phyloP scores from a whole-genome alignment of 2,113 vertebrate species.

The Oreochromis aureus region DNA sequence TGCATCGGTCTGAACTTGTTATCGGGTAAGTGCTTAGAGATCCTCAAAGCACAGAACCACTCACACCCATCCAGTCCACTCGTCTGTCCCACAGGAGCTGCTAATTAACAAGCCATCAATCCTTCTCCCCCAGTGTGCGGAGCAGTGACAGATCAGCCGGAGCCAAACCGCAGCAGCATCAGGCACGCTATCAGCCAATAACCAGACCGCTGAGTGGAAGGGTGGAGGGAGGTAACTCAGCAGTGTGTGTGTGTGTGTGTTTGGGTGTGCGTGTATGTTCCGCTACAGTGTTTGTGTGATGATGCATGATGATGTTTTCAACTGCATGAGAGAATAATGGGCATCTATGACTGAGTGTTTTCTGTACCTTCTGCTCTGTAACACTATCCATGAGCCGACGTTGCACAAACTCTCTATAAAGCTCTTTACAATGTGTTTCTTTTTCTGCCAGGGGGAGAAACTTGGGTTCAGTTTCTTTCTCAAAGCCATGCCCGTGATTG shows the following conservation, averaged over 20 bases:
- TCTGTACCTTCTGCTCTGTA: not conserved
- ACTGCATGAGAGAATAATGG: constrained; percentile 28
- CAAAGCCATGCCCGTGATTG: not conserved
- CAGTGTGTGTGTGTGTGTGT: not conserved
- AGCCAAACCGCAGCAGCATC: constrained; percentile 42
- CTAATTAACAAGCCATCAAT: constrained; percentile 46
- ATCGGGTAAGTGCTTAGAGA: not conserved
- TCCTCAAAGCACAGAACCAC: not conserved
- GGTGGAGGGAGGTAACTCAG: not conserved
- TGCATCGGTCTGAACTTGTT: not conserved
- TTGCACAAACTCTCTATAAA: not conserved
- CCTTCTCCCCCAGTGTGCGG: constrained; percentile 7
- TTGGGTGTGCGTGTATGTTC: not conserved
- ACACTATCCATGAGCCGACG: constrained; percentile 1
- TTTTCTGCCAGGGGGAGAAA: not conserved
- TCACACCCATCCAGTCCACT: constrained; percentile 25
- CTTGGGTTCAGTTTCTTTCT: not conserved
- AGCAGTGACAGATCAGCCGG: not conserved
- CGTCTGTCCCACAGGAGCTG: constrained; percentile 23
- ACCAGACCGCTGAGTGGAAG: not conserved
- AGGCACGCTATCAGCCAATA: constrained; percentile 34
- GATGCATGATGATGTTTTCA: constrained; percentile 40
- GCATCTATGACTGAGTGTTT: constrained; percentile 4
- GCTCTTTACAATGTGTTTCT: not conserved
- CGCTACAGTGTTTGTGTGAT: constrained; percentile 31